A percentile compares a stretch with the other conserved stretches of the same genome.
phyloP scores from a whole-genome alignment of 2,888 invertebrate species.

The Drosophila birchii region DNA sequence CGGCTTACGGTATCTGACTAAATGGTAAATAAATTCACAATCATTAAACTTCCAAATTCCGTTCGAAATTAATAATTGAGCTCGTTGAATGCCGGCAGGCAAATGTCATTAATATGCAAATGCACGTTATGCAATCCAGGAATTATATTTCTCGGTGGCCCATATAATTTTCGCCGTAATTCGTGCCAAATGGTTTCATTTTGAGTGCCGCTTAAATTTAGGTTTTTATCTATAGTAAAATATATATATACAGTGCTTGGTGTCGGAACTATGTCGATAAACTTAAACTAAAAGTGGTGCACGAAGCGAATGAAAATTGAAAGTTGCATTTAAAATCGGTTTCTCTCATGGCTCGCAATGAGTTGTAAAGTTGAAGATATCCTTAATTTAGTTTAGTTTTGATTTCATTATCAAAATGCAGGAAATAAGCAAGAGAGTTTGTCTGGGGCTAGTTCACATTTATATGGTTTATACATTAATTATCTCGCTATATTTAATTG shows the following conservation, averaged over 20 bases:
- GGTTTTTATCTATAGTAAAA: slow-evolving; percentile 27
- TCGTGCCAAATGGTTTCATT: slow-evolving; percentile 51
- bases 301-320: slow-evolving; percentile 10
- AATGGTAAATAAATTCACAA: slow-evolving; percentile 52
- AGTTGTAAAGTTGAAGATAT: slow-evolving; percentile 7
- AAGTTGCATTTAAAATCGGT: slow-evolving; percentile 5
- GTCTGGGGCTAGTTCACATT: slow-evolving; percentile 25
- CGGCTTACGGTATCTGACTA: slow-evolving; percentile 44
- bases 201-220: slow-evolving; percentile 37
- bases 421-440: slow-evolving; percentile 22
- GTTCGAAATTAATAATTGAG: slow-evolving; percentile 29
- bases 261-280: slow-evolving; percentile 21
- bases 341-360: not conserved
- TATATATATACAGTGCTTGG: slow-evolving; percentile 47
- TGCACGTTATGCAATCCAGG: slow-evolving; percentile 19
- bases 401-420: slow-evolving; percentile 16
- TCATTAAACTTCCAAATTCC: slow-evolving; percentile 29
- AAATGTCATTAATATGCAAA: slow-evolving; percentile 39
- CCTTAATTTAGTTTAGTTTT: slow-evolving; percentile 15
- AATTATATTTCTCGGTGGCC: slow-evolving; percentile 6
- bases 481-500: slow-evolving; percentile 22
- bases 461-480: slow-evolving; percentile 41
- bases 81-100: slow-evolving; percentile 7
- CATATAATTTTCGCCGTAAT: slow-evolving; percentile 24
- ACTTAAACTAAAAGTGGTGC: slow-evolving; percentile 19